Evolutionary conservation across 1,140 invertebrate genomes (phyloP), one percentile per base, ranked within the genome.

Genomic region (Neuroterus valhalla): DNA sequence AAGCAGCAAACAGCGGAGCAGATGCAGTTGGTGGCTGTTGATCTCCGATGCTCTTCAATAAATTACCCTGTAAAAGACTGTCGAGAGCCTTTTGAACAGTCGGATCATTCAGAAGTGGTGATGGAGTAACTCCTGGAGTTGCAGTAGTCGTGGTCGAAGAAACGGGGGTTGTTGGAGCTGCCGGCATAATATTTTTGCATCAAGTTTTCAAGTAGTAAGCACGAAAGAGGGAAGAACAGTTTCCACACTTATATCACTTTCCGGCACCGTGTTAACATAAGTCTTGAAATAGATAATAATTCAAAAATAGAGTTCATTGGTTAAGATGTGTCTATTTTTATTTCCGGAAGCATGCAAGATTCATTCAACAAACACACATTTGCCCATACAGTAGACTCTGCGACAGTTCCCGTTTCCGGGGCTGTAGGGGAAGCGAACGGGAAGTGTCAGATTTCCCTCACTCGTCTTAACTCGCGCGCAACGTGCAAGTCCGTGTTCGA

Each of bases 31-130:
- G 70, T 66, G 86, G 78, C 26, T 83, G 83, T 46, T 87, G 85
- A 67, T 86, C 87, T 44, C 89, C 87, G 43, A 92, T 91, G 76
- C 88, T 92, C 86, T 92, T 92, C 66, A 93, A 87, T 76, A 93
- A 88, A 86, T 92, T 92, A 14, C 92, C 92, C 83, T 93, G 92
- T 55, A 95, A 90, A 23, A 96, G 91, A 77, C 93, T 94, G 83
- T 96, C 94, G 52, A 96, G 88, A 1, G 95, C 95, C 86, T 94
- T 95, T 87, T 95, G 93, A 1, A 96, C 93, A 2, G 93, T 93
- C 0, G 93, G 93, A 87, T 96, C 94, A 68, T 93, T 93, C 2
- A 95, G 87, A 17, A 94, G 83, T n/a, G 92, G 92, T 3, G 92
- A 90, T 5, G 90, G 86, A 19, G 87, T 87, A 71, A 90, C 87